These are phyloP conservation scores for Drosophila incognita DNA, from an alignment of 2,888 invertebrate species.

Conservation along the genomic window DNA sequence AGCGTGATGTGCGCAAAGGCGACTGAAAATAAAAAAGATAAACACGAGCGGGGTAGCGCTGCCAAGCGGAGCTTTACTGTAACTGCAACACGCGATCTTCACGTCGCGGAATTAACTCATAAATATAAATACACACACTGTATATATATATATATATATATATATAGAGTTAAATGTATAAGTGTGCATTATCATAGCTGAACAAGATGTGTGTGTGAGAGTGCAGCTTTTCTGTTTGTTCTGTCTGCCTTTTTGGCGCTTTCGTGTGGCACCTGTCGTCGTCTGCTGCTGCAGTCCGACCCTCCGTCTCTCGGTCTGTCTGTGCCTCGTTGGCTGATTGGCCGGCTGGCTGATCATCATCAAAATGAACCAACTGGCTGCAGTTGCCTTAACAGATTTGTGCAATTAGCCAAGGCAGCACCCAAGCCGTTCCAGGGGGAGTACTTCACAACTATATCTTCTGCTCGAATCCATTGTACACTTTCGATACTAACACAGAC, in stretches of 20 bases:
- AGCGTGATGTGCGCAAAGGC: constrained; percentile 75
- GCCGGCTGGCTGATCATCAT: constrained; percentile 53
- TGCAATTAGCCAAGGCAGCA: constrained; percentile 69
- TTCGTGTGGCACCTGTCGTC: constrained; percentile 79
- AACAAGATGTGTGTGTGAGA: constrained; percentile 29
- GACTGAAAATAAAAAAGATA: constrained; percentile 1
- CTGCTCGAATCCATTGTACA: constrained; percentile 39
- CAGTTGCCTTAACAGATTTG: constrained; percentile 76
- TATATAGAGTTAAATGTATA: not conserved
- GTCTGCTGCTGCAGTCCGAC: constrained; percentile 16
- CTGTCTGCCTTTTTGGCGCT: constrained; percentile 77
- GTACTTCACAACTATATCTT: constrained; percentile 32
- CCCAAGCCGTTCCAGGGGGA: constrained; percentile 48
- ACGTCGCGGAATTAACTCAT: constrained; percentile 74
- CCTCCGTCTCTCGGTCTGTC: constrained; percentile 3
- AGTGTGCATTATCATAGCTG: constrained; percentile 79
- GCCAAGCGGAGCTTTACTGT: constrained; percentile 42
- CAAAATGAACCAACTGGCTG: constrained; percentile 53
- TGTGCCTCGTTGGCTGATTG: constrained; percentile 65
- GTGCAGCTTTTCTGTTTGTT: constrained; percentile 37
- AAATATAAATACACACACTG: constrained; percentile 31
- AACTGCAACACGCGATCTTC: constrained; percentile 74
- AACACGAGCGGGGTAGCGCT: not conserved
- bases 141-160: not conserved
- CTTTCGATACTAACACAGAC: constrained; percentile 42